Percentiles rank a stretch among this genome's conserved stretches.
These are phyloP conservation scores for Antechinus flavipes DNA, from an alignment of 2,113 vertebrate species.

Conservation along the genomic window DNA sequence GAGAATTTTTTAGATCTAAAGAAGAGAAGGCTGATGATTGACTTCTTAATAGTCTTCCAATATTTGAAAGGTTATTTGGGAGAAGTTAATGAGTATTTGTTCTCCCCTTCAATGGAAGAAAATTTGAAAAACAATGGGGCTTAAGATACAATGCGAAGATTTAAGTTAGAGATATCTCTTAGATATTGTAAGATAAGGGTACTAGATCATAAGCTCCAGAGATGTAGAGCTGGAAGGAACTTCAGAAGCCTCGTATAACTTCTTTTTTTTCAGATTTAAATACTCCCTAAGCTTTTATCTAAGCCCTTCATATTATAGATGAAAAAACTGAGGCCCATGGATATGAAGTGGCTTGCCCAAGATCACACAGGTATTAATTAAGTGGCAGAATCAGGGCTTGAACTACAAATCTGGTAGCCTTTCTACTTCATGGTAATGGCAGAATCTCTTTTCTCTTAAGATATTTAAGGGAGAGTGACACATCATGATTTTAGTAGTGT, in stretches of 20 bases:
- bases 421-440: background rate
- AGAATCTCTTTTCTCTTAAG: background rate
- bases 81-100: background rate
- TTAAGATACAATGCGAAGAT: slow-evolving; percentile 5
- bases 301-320: background rate
- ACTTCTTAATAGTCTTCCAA: background rate
- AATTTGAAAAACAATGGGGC: background rate
- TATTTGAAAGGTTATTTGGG: background rate
- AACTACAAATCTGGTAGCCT: background rate
- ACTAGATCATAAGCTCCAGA: background rate
- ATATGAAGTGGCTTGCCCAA: background rate
- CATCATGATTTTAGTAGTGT: background rate
- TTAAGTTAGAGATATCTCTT: background rate
- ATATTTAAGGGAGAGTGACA: background rate
- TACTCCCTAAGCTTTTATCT: background rate
- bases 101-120: slow-evolving; percentile 6
- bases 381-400: background rate
- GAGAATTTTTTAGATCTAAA: background rate
- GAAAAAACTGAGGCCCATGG: background rate
- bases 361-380: background rate
- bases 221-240: background rate
- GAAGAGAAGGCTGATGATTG: slow-evolving; percentile 1
- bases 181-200: background rate
- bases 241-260: background rate
- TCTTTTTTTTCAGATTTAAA: background rate